phyloP scores from a whole-genome alignment of 2,113 vertebrate genomes.

The Pelobates fuscus region DNA sequence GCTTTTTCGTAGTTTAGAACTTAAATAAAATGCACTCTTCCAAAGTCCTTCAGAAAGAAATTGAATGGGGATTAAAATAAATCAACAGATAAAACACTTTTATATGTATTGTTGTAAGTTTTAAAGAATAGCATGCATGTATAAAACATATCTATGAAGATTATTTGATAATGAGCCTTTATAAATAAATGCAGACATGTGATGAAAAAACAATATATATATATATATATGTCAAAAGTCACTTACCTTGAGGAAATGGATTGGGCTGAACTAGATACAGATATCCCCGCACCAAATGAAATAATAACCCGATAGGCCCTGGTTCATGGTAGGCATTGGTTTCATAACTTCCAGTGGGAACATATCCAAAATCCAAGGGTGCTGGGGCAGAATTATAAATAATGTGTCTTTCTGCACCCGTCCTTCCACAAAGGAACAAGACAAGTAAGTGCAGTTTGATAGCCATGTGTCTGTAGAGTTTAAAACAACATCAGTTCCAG shows the following conservation, averaged over 20 bases:
- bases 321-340: conserved; percentile 79
- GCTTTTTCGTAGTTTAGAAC: too few species aligned
- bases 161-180: too few species aligned
- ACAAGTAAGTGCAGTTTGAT: conserved; percentile 64
- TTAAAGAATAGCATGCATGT: too few species aligned
- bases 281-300: conserved; percentile 80
- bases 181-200: too few species aligned
- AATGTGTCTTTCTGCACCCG: conserved; percentile 65
- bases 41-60: too few species aligned
- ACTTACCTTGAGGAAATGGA: conserved; percentile 88
- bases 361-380: conserved; percentile 81
- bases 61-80: too few species aligned
- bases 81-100: too few species aligned
- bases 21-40: too few species aligned
- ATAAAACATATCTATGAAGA: too few species aligned
- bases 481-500: conserved; percentile 50
- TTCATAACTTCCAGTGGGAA: conserved; percentile 81
- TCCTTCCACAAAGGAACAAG: conserved; percentile 67
- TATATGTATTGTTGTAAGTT: too few species aligned
- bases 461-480: conserved; percentile 67
- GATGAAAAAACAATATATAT: too few species aligned
- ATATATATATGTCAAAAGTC: too few species aligned
- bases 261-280: conserved; percentile 85
- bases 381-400: conserved; percentile 58
- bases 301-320: conserved; percentile 82